Conservation (phyloP, 2,888 invertebrate species). For the Torymus texanus region DNA sequence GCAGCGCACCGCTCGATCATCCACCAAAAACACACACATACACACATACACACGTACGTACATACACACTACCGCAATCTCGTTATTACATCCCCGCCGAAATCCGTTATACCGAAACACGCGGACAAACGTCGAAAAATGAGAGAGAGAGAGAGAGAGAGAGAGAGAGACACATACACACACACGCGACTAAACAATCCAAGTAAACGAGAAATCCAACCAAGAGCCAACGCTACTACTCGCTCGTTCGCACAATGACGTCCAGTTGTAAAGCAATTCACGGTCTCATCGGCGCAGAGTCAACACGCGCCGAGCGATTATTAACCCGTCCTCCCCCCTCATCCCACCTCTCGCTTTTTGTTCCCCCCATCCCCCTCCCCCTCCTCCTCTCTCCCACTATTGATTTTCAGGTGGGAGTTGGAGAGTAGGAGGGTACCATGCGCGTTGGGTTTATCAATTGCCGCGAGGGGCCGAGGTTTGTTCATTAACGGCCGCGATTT, state of each 20-base stretch:
- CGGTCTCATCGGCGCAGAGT: conserved; percentile 8
- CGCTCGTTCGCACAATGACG: neutral
- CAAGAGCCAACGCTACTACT: no score
- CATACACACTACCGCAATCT: no score
- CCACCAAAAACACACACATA: no score
- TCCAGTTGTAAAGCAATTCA: conserved; percentile 27
- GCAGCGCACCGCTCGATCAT: no score
- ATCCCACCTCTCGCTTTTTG: no score
- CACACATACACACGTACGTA: no score
- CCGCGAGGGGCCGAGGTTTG: conserved; percentile 1
- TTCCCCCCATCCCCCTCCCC: conserved; percentile 7
- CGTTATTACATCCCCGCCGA: no score
- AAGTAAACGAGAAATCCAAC: no score
- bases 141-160: neutral
- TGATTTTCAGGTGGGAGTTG: neutral
- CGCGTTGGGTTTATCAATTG: conserved; percentile 33
- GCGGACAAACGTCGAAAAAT: neutral
- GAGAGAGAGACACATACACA: neutral
- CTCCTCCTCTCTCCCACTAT: neutral
- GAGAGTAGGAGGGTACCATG: no score
- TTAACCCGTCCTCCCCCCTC: conserved; percentile 9
- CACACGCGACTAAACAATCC: no score
- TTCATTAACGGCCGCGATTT: conserved; percentile 25
- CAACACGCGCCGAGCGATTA: conserved; percentile 6
- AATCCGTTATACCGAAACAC: no score